Percentiles rank a stretch among this genome's conserved stretches.
phyloP scores from a whole-genome alignment of 2,797 vertebrate species.

The Phoebastria nigripes region DNA sequence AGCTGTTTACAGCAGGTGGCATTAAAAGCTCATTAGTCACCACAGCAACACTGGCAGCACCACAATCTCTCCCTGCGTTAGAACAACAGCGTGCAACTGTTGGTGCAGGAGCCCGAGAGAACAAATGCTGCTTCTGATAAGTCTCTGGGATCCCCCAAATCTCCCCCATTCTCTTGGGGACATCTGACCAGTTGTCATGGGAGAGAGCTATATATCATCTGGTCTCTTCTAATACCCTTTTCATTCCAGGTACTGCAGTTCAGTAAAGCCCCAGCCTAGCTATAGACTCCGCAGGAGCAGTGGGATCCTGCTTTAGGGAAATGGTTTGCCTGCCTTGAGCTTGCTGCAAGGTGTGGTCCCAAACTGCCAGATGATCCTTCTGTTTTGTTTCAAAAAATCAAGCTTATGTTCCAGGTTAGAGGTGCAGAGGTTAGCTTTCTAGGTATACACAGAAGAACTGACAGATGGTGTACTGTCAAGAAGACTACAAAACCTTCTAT shows the following conservation, averaged over 20 bases:
- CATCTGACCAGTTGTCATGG: background rate
- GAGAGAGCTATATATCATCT: background rate
- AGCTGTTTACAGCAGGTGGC: constrained; percentile 21
- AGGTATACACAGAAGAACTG: background rate
- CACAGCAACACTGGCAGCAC: background rate
- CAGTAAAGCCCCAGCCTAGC: background rate
- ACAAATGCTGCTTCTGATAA: background rate
- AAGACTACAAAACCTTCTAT: background rate
- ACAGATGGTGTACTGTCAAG: background rate
- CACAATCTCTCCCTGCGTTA: fast-evolving
- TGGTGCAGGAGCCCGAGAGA: background rate
- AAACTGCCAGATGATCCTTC: background rate
- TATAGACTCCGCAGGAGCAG: fast-evolving
- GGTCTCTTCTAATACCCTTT: background rate
- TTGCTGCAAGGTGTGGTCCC: background rate
- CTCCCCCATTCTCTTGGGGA: background rate
- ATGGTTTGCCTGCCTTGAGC: background rate
- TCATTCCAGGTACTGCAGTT: background rate
- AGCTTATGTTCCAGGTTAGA: background rate
- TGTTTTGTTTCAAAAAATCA: background rate
- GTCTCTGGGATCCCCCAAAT: background rate
- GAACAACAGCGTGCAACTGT: background rate
- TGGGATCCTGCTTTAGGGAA: fast-evolving
- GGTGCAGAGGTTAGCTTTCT: background rate
- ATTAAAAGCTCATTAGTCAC: constrained; percentile 4